Percentiles rank a stretch among this genome's conserved stretches.
phyloP scores from a whole-genome alignment of 2,888 invertebrate genomes.

The Volucella inflata region DNA sequence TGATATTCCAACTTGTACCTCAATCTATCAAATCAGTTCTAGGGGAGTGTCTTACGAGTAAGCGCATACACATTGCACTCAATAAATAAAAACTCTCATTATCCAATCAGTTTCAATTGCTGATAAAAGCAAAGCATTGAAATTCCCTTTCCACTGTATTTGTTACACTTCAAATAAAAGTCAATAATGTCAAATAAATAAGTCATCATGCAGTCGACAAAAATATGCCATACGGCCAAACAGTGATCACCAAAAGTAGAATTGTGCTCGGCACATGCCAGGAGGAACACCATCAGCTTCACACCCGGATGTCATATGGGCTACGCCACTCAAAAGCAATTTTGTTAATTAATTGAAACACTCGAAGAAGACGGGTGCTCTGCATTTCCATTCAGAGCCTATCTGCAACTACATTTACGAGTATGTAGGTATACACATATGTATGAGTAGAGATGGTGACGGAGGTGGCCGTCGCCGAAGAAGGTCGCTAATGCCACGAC shows the following conservation, averaged over 20 bases:
- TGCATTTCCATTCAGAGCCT: slow-evolving; percentile 58
- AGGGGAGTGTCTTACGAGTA: too few relatives aligned
- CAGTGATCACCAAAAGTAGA: slow-evolving; percentile 18
- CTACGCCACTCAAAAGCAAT: slow-evolving; percentile 60
- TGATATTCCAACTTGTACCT: too few relatives aligned
- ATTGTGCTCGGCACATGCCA: slow-evolving; percentile 69
- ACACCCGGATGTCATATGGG: slow-evolving; percentile 74
- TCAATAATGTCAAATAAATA: slow-evolving; percentile 59
- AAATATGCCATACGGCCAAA: slow-evolving; percentile 30
- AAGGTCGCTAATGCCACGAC: slow-evolving; percentile 42
- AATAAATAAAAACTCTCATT: neutral
- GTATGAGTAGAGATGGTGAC: neutral
- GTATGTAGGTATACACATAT: too few relatives aligned
- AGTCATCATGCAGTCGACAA: slow-evolving; percentile 38
- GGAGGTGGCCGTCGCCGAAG: slow-evolving; percentile 58
- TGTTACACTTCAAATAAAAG: slow-evolving; percentile 36
- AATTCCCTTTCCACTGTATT: neutral
- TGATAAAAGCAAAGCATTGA: neutral
- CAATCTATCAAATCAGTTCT: too few relatives aligned
- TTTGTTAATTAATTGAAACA: slow-evolving; percentile 73
- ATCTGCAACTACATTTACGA: slow-evolving; percentile 12
- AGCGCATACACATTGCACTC: neutral
- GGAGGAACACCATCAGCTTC: slow-evolving; percentile 27
- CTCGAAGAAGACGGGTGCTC: slow-evolving; percentile 65
- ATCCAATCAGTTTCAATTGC: slow-evolving; percentile 19